Percentiles rank a stretch among this genome's conserved stretches.
Conservation (phyloP, 2,888 invertebrate species). For the Hoplodrina blanda region DNA sequence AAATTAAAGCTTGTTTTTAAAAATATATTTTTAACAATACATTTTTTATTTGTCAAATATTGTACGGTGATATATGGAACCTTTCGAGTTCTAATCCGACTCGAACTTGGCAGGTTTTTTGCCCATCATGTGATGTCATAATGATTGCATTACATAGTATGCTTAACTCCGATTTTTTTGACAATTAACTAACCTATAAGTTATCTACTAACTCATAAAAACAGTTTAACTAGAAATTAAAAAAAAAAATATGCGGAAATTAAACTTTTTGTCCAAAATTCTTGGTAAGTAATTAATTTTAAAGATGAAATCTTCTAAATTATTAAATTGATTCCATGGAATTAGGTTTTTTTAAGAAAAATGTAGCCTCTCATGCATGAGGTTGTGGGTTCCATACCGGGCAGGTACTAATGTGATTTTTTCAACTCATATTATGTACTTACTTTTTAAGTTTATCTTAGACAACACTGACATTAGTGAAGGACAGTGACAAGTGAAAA, state of each 20-base stretch:
- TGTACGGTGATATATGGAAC: no score
- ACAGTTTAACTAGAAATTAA: slow-evolving; percentile 5
- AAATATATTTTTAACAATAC: no score
- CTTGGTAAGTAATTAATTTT: neutral
- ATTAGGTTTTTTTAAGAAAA: neutral
- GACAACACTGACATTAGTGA: no score
- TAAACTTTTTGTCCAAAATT: neutral
- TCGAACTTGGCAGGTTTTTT: no score
- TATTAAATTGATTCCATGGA: neutral
- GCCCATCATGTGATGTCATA: neutral
- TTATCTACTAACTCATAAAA: neutral
- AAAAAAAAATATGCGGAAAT: neutral
- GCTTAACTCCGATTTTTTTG: neutral
- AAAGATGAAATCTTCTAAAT: neutral
- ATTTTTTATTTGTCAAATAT: no score
- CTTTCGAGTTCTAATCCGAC: no score
- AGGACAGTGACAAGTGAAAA: no score
- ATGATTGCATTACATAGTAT: neutral
- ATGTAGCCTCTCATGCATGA: neutral
- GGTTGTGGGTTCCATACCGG: no score
- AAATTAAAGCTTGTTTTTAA: no score
- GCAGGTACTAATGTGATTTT: no score
- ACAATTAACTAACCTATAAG: neutral
- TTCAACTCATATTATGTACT: no score
- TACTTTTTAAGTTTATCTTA: no score